phyloP scores from a whole-genome alignment of 2,888 invertebrate genomes.

The Stenodera caucasica region DNA sequence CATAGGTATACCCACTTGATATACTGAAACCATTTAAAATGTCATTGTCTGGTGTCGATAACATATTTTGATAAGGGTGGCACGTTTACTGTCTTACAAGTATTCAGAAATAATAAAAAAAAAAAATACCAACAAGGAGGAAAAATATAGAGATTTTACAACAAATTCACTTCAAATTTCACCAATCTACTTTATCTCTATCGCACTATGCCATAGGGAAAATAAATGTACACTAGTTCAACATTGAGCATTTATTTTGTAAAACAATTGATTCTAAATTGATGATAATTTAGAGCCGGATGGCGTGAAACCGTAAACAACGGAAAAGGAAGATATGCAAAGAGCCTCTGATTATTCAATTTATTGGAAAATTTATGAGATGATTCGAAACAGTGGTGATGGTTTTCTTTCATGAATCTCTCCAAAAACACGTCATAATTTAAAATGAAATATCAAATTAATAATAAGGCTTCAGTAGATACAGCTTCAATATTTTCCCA shows the following conservation, averaged over 20 bases:
- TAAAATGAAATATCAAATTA: too few species aligned
- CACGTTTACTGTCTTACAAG: background rate
- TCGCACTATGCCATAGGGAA: background rate
- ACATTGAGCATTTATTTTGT: background rate
- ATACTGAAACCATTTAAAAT: conserved; percentile 28
- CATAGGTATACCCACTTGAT: conserved; percentile 29
- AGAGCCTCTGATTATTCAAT: too few species aligned
- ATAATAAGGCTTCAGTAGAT: too few species aligned
- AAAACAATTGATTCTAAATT: conserved; percentile 1
- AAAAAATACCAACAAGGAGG: background rate
- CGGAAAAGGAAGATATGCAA: too few species aligned
- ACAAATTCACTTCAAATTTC: background rate
- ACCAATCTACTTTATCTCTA: background rate
- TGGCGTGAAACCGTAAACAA: too few species aligned
- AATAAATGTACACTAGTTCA: background rate
- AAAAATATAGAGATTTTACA: background rate
- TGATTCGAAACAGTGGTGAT: too few species aligned
- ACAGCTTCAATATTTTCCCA: too few species aligned
- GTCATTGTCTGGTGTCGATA: conserved; percentile 36
- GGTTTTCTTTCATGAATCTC: too few species aligned
- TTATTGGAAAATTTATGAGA: too few species aligned
- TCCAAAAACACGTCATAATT: too few species aligned
- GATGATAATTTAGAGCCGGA: background rate
- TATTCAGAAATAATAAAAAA: background rate
- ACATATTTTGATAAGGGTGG: conserved; percentile 5